Conservation (phyloP, 2,797 vertebrate species). For the Crotalus adamanteus region DNA sequence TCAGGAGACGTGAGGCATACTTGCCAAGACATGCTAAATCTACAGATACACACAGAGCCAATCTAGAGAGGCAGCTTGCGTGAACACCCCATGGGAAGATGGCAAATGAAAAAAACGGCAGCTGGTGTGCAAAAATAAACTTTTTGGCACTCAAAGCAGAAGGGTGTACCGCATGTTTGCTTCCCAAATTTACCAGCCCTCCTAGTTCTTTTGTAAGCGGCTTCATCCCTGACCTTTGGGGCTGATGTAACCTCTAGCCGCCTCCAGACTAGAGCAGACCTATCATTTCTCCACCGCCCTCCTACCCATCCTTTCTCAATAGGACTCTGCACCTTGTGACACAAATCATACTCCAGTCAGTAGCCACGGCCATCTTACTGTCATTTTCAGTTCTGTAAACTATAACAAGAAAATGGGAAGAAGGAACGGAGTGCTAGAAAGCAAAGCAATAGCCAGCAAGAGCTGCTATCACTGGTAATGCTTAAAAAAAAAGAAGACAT, state of each 20-base stretch:
- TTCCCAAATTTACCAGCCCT: not conserved
- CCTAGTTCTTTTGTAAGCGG: not conserved
- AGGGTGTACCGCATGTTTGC: not conserved
- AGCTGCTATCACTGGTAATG: not conserved
- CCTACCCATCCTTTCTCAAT: not conserved
- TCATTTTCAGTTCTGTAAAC: slow-evolving; percentile 28
- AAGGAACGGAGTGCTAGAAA: not conserved
- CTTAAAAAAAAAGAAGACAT: not conserved
- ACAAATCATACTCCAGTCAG: slow-evolving; percentile 13
- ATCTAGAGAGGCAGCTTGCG: slow-evolving; percentile 18
- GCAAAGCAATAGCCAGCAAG: not conserved
- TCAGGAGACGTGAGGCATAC: not conserved
- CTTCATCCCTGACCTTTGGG: not conserved
- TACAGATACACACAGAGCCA: not conserved
- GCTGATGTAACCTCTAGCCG: not conserved
- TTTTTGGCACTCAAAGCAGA: not conserved
- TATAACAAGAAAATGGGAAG: slow-evolving; percentile 1
- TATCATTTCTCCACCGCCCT: not conserved
- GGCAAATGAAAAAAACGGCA: slow-evolving; percentile 18
- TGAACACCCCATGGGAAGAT: slow-evolving; percentile 16
- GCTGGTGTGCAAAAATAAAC: not conserved
- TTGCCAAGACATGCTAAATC: slow-evolving; percentile 30
- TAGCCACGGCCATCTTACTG: slow-evolving; percentile 12
- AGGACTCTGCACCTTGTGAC: slow-evolving; percentile 6
- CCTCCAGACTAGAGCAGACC: not conserved